Evolutionary conservation across 2,888 invertebrate genomes (phyloP), one percentile per base, ranked within the genome.

Genomic region (Bursaphelenchus okinawaensis): DNA sequence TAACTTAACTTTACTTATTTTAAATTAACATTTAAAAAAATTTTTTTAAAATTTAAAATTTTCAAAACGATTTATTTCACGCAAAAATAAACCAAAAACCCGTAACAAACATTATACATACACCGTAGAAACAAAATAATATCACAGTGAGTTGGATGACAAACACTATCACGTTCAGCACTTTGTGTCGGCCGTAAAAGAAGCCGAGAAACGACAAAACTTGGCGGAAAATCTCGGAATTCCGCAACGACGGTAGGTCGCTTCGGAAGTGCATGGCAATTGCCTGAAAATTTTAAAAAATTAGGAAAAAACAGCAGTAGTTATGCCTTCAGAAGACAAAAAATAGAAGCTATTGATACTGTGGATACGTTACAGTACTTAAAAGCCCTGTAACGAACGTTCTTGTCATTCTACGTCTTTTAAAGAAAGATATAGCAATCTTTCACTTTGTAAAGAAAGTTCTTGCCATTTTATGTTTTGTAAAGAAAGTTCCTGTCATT

Each of bases 241-340:
- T 19, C 3, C 28, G 26, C 16, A 61, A 19, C 12, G 61, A 16
- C 9, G 61, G 61, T 7, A 61, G 55, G 23, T 61, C 59, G 62
- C 57, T 26, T 7, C 19, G 59, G 26, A 61, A 61, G 16, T 61
- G 61, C 27, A 20, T 2, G 1, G 61, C 59, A 20, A 61, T 61
- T 22, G 58, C 58, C 58, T 58, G 40, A 58, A 58, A 58, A 56
- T n/a, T 56, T 16, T 7, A 52, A 52, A 52, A 52, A 22, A 52
- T 52, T 40, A 9, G 12, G 54, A 52, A 8, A 52, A 52, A 12
- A n/a, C 8, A 52, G 40, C 9, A n/a, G n/a, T n/a, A n/a, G n/a
- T n/a, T n/a, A n/a, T n/a, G n/a, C n/a, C n/a, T n/a, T n/a, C n/a
- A n/a, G n/a, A n/a, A n/a, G n/a, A n/a, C n/a, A n/a, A n/a, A n/a